Base-by-base conservation (phyloP, 2,888 invertebrate species). In the Perizoma affinitatum region DNA sequence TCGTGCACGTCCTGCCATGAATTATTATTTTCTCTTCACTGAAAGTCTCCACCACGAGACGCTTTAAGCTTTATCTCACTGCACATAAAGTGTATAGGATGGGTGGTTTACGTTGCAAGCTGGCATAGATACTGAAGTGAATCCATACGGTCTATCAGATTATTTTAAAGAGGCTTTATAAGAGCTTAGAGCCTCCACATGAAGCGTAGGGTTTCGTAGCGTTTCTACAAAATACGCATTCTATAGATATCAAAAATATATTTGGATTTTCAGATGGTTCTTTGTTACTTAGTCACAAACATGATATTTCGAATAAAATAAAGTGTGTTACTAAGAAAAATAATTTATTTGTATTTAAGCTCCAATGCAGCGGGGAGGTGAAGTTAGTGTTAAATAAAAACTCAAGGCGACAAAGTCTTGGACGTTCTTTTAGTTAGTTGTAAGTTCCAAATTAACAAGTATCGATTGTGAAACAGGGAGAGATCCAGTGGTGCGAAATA, bases 1-100 rank as follows among this genome's bases (percentile, higher is more conserved):
- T 57, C 54, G 55, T 34, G 47, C 54, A 58, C 58, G 50, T 58
- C 58, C 47, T 9, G n/a, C 43, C 22, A 10, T 47, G 41, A 62
- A 58, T 51, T 36, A 38, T 38, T 22, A 61, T 61, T 11, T 53
- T 43, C 34, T 50, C 36, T 58, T 49, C 10, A 43, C 46, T 43
- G 34, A 34, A 44, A 47, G 45, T 35, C 38, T 33, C 10, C 41
- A 61, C 7, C 6, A 34, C 7, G 55, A 44, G 48, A 52, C 42
- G 11, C 11, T 10, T 48, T 55, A 40, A 36, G 46, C 51, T 61
- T 44, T 44, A 42, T 46, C 44, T 44, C 11, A 44, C 5, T 11
- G 7, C 38, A 38, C 6, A 38, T 1, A 44, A 44, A 7, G 6
- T 22, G 10, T 40, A 40, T 2, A 40, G 22, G 40, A 3, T 40